Base-by-base conservation (phyloP, 2,888 invertebrate genomes). In the Pristionchus mayeri region DNA sequence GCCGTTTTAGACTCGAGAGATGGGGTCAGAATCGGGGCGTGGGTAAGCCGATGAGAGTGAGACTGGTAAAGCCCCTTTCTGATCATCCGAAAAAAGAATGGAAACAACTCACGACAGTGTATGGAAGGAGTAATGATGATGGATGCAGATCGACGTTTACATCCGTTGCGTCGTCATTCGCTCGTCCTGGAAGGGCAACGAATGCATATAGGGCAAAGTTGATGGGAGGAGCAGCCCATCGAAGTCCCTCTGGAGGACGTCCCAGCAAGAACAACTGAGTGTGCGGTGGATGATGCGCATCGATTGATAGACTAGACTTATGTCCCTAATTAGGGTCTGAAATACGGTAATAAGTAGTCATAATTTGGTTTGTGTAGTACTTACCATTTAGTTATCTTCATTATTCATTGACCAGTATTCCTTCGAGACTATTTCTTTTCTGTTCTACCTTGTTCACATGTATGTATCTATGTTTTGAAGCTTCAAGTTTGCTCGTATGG, bases 231-330 rank as follows among this genome's bases (percentile, higher is more conserved):
- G n/a, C n/a, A n/a, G n/a, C n/a, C 18, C 84, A 84, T 54, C 71
- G 84, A 24, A 84, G 84, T 84, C 84, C 84, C 24, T 84, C 84
- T 40, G 84, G 84, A 18, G 84, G 84, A 37, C 50, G 84, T 50
- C 84, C 84, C 24, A 75, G 37, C 75, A 84, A 84, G 54, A 71
- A 84, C 13, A 84, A 84, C 34, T 84, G 21, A 44, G 71, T 24
- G 24, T 71, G 40, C 71, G 71, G 71, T 71, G 40, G 71, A 71
- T 21, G 71, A 37, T 13, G 40, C 40, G 37, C 40, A 71, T 71
- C 71, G 40, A 71, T 71, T 71, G n/a, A 21, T 71, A n/a, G n/a
- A 24, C 71, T 44, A 3, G 40, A 11, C 34, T 18, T 6, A 63
- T 63, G 34, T 63, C 63, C 34, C 16, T 63, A 18, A 40, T 44